Evolutionary conservation across 2,888 invertebrate species (phyloP).

Genomic region (Priapulus caudatus): DNA sequence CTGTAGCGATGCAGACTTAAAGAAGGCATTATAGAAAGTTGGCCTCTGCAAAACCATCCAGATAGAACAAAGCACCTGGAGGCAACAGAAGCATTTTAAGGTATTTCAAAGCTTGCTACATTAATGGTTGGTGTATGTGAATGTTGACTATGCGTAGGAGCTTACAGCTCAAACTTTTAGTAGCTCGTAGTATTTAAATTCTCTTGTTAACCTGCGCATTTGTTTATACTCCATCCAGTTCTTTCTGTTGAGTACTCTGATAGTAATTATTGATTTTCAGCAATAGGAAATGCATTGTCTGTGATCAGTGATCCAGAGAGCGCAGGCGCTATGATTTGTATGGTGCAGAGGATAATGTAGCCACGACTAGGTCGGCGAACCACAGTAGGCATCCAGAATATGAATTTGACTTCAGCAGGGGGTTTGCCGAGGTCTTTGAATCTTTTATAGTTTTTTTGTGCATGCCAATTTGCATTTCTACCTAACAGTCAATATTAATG

Average conservation of each 20-base stretch:
- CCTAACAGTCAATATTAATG: too few relatives aligned
- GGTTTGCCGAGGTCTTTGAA: slow-evolving; percentile 65
- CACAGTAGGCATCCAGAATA: slow-evolving; percentile 30
- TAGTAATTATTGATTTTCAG: slow-evolving; percentile 37
- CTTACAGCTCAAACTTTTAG: too few relatives aligned
- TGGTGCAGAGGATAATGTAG: slow-evolving; percentile 58
- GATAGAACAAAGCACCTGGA: slow-evolving; percentile 94
- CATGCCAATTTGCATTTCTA: too few relatives aligned
- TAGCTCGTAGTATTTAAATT: too few relatives aligned
- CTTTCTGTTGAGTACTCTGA: too few relatives aligned
- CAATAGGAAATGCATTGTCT: slow-evolving; percentile 87
- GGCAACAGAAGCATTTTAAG: slow-evolving; percentile 93
- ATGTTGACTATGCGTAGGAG: too few relatives aligned
- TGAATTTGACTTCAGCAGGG: slow-evolving; percentile 63
- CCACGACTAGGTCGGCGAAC: slow-evolving; percentile 20
- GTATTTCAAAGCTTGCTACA: too few relatives aligned
- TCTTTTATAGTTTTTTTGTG: too few relatives aligned
- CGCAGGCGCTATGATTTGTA: slow-evolving; percentile 83
- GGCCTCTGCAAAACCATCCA: slow-evolving; percentile 86
- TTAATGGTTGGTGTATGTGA: too few relatives aligned
- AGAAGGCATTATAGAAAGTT: slow-evolving; percentile 83
- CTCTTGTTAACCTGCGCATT: too few relatives aligned
- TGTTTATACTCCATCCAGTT: too few relatives aligned
- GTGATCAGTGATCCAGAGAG: slow-evolving; percentile 78
- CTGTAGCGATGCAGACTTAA: slow-evolving; percentile 74